Evolutionary conservation across 2,113 vertebrate species (phyloP), one percentile per base, ranked within the genome.

Genomic region (Apodemus sylvaticus): DNA sequence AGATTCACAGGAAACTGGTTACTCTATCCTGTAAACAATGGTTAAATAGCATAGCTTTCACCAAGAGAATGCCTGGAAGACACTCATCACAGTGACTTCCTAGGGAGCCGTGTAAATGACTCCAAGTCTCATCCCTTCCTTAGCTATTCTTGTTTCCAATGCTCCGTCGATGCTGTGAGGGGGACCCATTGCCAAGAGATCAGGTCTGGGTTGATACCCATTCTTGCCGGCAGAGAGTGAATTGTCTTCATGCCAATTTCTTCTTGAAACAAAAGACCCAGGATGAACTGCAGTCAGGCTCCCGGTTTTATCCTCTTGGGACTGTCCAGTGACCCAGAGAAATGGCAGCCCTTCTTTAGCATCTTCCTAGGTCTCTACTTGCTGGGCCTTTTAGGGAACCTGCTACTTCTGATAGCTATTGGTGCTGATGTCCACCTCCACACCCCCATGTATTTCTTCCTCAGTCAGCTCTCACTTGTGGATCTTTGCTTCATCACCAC

Each of bases 371-470:
- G 48, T n/a, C n/a, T 97, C 13, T 94, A 89, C 45, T 5, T 92
- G 64, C 45, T 94, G 68, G 58, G 78, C 20, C 45, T 95, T 34
- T 48, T 86, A 17, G 92, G 94, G 36, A 94, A 94, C 34, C 11
- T 31, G 1, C 19, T 95, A 1, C 62, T 94, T 89, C 62, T 93
- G 2, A n/a, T 97, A 53, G 86, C 66, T 36, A 93, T 93, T 55
- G 68, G 48, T 16, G 31, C 74, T 5, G 55, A 94, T 82, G 16
- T 26, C 12, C 73, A 55, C 74, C 94, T 97, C 29, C 90, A 96
- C 51, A 94, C 51, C 1, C 79, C 92, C 51, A 94, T 86, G 94
- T 94, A 90, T 60, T 76, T 95, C 39, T 90, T 97, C 70, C 92
- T 97, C 13, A 86, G 86, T 60, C 90, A 97, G 58, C 94, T 96